phyloP scores from a whole-genome alignment of 2,888 invertebrate species.

The Protophormia terraenovae region DNA sequence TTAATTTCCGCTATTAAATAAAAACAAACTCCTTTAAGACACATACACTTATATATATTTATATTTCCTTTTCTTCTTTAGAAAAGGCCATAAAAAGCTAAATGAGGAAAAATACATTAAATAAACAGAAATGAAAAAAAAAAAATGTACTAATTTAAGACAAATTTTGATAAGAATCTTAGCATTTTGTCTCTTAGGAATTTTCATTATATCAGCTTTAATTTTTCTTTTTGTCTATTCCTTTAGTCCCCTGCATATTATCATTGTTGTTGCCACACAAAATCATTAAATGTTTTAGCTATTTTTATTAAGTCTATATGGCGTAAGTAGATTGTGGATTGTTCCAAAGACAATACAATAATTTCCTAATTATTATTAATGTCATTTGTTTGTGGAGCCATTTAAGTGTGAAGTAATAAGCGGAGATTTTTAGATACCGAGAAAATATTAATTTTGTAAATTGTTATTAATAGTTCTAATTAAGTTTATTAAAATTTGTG shows the following conservation, averaged over 20 bases:
- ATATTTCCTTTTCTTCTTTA: background rate
- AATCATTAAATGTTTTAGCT: background rate
- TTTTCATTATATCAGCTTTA: background rate
- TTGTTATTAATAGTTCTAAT: background rate
- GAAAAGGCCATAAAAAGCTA: background rate
- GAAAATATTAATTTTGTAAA: background rate
- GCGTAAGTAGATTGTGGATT: too few species aligned
- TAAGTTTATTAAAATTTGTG: background rate
- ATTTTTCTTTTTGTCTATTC: background rate
- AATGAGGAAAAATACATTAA: conserved; percentile 45
- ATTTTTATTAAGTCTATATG: background rate
- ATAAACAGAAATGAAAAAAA: background rate
- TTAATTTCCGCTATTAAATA: conserved; percentile 75
- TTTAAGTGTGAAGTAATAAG: conserved; percentile 35
- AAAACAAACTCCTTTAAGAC: background rate
- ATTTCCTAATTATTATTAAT: conserved; percentile 45
- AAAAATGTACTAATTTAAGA: background rate
- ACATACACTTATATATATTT: too few species aligned
- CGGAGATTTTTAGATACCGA: background rate
- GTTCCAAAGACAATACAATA: conserved; percentile 22
- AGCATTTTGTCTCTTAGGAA: conserved; percentile 10
- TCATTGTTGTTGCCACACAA: background rate
- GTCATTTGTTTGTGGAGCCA: background rate
- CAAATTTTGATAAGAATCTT: conserved; percentile 49
- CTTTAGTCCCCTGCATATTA: background rate